Conservation (phyloP, 1,140 invertebrate genomes). For the Harpegnathos saltator region DNA sequence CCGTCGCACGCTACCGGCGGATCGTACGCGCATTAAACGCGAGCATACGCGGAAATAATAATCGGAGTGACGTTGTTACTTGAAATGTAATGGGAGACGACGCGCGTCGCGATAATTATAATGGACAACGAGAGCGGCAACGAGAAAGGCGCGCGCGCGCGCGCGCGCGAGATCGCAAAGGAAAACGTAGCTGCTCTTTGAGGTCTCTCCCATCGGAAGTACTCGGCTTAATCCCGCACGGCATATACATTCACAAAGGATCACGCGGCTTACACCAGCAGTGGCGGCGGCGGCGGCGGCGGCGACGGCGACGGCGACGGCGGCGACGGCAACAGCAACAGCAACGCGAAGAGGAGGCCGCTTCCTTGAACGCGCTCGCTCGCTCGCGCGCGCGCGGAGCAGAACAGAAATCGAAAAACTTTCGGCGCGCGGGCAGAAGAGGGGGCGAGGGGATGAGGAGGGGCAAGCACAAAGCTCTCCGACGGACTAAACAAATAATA, state of each 20-base stretch:
- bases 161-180: too few species aligned
- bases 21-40: not conserved
- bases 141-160: too few species aligned
- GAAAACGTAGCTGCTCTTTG: not conserved
- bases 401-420: conserved; percentile 56
- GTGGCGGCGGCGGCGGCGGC: too few species aligned
- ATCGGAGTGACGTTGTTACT: not conserved
- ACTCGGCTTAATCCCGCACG: not conserved
- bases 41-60: conserved; percentile 1
- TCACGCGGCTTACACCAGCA: not conserved
- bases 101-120: not conserved
- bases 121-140: not conserved
- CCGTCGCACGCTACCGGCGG: conserved; percentile 8
- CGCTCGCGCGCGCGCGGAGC: not conserved
- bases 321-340: too few species aligned
- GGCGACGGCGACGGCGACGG: too few species aligned
- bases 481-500: conserved; percentile 79
- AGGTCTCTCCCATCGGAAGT: not conserved
- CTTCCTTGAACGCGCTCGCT: conserved; percentile 10
- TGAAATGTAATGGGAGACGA: not conserved
- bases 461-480: conserved; percentile 61
- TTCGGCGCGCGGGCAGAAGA: too few species aligned
- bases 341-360: not conserved
- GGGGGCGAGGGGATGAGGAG: conserved; percentile 48
- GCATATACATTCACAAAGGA: not conserved